Base-by-base conservation (phyloP, 2,888 invertebrate species). In the Parnassius orleans region DNA sequence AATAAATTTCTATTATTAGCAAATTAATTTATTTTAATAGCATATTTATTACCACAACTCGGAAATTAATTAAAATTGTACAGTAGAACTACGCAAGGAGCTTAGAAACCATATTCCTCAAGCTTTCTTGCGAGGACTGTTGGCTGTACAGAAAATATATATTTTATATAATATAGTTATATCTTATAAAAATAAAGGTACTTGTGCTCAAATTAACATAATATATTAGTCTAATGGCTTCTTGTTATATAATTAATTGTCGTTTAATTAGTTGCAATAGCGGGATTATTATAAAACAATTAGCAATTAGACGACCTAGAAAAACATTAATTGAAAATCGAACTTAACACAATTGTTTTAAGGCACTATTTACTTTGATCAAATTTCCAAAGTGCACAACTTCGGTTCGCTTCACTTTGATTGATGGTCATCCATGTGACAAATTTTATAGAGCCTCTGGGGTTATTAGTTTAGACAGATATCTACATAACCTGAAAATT, bases 351-450 rank as follows among this genome's bases (percentile, higher is more conserved):
- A 14, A 14, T 42, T 54, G 2, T 9, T 9, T 55, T 53, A 53
- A 47, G 44, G 52, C 15, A 10, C 15, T 55, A 60, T 55, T 64
- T 66, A 64, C 53, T 19, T 19, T 50, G 58, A 52, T 60, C 53
- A 44, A 53, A 62, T 12, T 10, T 33, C 33, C 42, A 19, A 52
- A 52, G 63, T 68, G 73, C 68, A 74, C 68, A 69, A 67, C 69
- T 65, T 56, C 65, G 70, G 60, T 69, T 70, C 73, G 72, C 70
- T 75, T 70, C 73, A 72, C 79, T 78, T 78, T 81, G 81, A 78
- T 76, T 74, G 71, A 72, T 70, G 72, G 73, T 68, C 77, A 77
- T 68, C 75, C 75, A 69, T 65, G 72, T 74, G 76, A 76, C 76
- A 81, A 81, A 78, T 77, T 73, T 74, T 74, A 76, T 74, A 73